phyloP scores from a whole-genome alignment of 2,888 invertebrate species.

The Spialia ferax region DNA sequence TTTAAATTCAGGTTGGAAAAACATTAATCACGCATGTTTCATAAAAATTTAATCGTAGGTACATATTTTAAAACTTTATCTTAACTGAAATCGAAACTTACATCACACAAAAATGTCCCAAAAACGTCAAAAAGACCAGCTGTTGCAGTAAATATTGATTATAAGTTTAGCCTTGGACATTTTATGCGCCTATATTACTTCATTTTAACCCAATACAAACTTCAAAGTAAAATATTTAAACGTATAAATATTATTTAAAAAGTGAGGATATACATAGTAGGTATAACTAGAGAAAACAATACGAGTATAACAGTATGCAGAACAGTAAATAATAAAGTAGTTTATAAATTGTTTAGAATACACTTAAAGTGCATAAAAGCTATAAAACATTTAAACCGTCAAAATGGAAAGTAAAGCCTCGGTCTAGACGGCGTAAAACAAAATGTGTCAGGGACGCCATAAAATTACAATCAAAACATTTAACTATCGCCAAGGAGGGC shows the following conservation, averaged over 20 bases:
- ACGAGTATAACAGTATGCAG: no score
- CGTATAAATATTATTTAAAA: no score
- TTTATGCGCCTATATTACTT: no score
- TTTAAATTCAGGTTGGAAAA: not conserved
- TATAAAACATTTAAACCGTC: constrained; percentile 17
- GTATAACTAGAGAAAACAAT: no score
- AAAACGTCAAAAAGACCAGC: constrained; percentile 20
- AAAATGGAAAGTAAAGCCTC: constrained; percentile 29
- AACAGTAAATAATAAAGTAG: no score
- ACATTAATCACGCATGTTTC: no score
- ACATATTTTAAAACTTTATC: no score
- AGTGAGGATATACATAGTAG: no score
- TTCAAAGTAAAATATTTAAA: no score
- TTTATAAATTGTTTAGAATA: not conserved
- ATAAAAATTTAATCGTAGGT: not conserved
- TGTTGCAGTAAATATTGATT: constrained; percentile 11
- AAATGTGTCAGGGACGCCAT: constrained; percentile 32
- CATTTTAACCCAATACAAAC: no score
- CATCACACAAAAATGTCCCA: constrained; percentile 19
- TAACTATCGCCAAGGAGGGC: constrained; percentile 20
- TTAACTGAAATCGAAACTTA: not conserved
- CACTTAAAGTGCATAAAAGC: constrained; percentile 9
- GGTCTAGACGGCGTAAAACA: constrained; percentile 34
- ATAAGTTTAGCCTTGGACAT: not conserved
- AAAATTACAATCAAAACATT: constrained; percentile 16